Evolutionary conservation across 2,797 vertebrate genomes (phyloP).

Genomic region (Lagodon rhomboides): DNA sequence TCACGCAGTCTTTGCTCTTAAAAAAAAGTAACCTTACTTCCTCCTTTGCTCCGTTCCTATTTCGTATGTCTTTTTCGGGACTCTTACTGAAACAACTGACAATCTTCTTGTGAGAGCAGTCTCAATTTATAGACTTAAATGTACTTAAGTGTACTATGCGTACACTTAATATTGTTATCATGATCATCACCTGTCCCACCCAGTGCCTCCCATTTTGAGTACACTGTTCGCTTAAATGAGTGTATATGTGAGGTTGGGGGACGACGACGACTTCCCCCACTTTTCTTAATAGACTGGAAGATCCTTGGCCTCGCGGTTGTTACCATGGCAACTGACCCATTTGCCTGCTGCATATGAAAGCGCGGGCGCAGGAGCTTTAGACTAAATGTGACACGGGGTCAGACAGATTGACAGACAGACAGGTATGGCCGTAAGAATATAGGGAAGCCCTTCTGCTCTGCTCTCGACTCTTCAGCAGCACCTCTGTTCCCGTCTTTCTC

Average conservation of each 20-base stretch:
- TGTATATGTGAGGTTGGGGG: slow-evolving; percentile 14
- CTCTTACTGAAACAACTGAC: not conserved
- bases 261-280: slow-evolving; percentile 62
- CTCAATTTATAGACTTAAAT: slow-evolving; percentile 11
- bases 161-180: not conserved
- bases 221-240: slow-evolving; percentile 41
- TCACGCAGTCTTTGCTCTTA: no score
- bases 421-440: slow-evolving; percentile 35
- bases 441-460: slow-evolving; percentile 21
- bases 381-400: slow-evolving; percentile 62
- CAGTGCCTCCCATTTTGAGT: slow-evolving; percentile 2
- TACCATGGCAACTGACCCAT: slow-evolving; percentile 96
- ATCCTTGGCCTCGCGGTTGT: slow-evolving; percentile 94
- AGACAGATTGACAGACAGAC: slow-evolving; percentile 53
- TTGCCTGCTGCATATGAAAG: slow-evolving; percentile 91
- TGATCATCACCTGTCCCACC: not conserved
- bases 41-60: not conserved
- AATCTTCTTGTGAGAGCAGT: not conserved
- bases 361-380: slow-evolving; percentile 58
- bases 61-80: not conserved
- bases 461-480: slow-evolving; percentile 32
- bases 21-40: not conserved
- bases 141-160: not conserved
- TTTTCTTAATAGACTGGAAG: slow-evolving; percentile 94
- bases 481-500: slow-evolving; percentile 38